Conservation (phyloP, 2,113 vertebrate species). For the Thymallus thymallus region DNA sequence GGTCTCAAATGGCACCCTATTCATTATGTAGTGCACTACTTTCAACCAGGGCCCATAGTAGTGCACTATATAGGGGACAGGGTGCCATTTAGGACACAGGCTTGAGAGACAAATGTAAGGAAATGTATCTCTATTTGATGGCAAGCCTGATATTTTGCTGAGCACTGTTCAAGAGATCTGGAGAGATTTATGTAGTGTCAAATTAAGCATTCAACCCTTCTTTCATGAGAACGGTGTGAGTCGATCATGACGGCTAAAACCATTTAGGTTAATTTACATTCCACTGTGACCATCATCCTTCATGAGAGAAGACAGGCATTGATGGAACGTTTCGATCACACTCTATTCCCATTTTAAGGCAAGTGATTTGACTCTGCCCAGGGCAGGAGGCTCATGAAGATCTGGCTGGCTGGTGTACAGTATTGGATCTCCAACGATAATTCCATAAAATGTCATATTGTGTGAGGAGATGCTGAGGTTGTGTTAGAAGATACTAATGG, state of each 20-base stretch:
- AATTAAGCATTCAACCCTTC: slow-evolving; percentile 51
- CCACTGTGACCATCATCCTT: slow-evolving; percentile 60
- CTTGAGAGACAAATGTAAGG: neutral
- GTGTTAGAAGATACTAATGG: slow-evolving; percentile 43
- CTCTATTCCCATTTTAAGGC: slow-evolving; percentile 69
- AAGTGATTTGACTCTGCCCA: slow-evolving; percentile 70
- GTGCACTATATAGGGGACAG: no score
- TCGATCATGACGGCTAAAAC: slow-evolving; percentile 55
- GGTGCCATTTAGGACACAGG: no score
- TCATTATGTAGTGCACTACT: neutral
- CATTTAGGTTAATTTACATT: slow-evolving; percentile 68
- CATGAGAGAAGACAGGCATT: slow-evolving; percentile 52
- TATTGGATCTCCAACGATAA: slow-evolving; percentile 76
- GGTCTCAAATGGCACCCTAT: no score
- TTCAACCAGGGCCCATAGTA: no score
- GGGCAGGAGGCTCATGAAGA: slow-evolving; percentile 53
- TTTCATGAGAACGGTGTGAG: slow-evolving; percentile 33
- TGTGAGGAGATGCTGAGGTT: slow-evolving; percentile 43
- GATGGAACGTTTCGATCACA: slow-evolving; percentile 70
- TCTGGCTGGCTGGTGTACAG: slow-evolving; percentile 45
- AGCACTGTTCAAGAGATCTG: slow-evolving; percentile 1
- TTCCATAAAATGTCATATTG: slow-evolving; percentile 69
- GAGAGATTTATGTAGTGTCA: slow-evolving; percentile 51
- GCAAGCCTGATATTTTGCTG: slow-evolving; percentile 4
- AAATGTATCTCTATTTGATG: neutral